phyloP scores from a whole-genome alignment of 2,113 vertebrate species.

The Solea solea region DNA sequence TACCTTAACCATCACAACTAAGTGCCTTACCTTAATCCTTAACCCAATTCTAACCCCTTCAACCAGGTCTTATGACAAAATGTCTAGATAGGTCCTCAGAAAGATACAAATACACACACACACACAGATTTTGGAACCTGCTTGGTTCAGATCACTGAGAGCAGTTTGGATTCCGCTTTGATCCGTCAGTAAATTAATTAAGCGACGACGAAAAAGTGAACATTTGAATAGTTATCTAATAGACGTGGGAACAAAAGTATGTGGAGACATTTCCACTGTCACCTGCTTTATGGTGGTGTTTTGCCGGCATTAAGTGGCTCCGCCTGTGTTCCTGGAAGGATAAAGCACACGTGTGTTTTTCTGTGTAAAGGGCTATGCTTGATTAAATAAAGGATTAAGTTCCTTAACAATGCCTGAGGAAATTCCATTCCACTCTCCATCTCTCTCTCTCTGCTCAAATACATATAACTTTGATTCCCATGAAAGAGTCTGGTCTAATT shows the following conservation, averaged over 20 bases:
- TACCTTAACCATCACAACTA: no score
- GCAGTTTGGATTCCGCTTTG: slow-evolving; percentile 27
- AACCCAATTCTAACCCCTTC: no score
- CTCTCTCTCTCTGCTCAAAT: slow-evolving; percentile 28
- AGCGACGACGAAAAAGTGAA: slow-evolving; percentile 11
- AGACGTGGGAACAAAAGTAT: slow-evolving; percentile 28
- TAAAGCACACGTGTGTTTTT: slow-evolving; percentile 26
- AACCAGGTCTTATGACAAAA: no score
- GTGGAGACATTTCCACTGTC: slow-evolving; percentile 67
- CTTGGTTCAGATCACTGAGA: slow-evolving; percentile 43
- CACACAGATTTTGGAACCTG: slow-evolving; percentile 18
- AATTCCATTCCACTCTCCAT: slow-evolving; percentile 34
- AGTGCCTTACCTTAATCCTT: no score
- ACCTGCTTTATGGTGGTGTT: slow-evolving; percentile 51
- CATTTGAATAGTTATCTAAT: slow-evolving; percentile 37
- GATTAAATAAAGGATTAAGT: slow-evolving; percentile 55
- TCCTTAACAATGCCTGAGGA: slow-evolving; percentile 44
- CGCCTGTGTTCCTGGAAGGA: slow-evolving; percentile 32
- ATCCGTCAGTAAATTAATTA: slow-evolving; percentile 44
- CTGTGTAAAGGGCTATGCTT: slow-evolving; percentile 23
- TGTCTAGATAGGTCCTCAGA: no score
- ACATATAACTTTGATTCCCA: slow-evolving; percentile 43
- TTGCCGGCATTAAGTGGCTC: slow-evolving; percentile 60
- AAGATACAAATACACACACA: no score
- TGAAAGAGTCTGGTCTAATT: slow-evolving; percentile 51